Evolutionary conservation across 2,113 vertebrate species (phyloP).

Genomic region (Lucifuga dentata): DNA sequence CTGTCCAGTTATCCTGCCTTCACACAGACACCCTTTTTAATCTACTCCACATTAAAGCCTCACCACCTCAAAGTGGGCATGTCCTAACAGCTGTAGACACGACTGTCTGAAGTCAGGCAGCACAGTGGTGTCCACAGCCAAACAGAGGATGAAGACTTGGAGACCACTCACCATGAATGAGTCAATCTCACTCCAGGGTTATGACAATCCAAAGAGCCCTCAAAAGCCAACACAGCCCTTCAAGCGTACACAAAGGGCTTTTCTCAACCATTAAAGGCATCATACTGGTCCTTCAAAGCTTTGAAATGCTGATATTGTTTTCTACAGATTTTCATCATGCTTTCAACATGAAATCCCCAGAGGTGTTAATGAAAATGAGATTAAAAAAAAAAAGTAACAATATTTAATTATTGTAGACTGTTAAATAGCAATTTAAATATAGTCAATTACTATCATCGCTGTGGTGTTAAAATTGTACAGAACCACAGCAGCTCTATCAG

Average conservation of each 20-base stretch:
- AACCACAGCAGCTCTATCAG: constrained; percentile 30
- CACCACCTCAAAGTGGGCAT: constrained; percentile 70
- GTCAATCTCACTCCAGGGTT: constrained; percentile 73
- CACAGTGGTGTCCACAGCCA: constrained; percentile 55
- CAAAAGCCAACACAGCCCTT: constrained; percentile 56
- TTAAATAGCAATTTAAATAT: constrained; percentile 46
- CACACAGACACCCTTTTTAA: constrained; percentile 68
- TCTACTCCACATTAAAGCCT: constrained; percentile 69
- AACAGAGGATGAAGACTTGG: constrained; percentile 45
- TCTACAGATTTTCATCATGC: constrained; percentile 62
- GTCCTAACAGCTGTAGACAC: constrained; percentile 72
- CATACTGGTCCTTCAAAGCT: constrained; percentile 66
- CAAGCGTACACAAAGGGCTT: constrained; percentile 69
- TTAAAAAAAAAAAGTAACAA: constrained; percentile 66
- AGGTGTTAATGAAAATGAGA: constrained; percentile 50
- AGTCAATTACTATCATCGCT: constrained; percentile 49
- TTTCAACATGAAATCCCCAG: constrained; percentile 69
- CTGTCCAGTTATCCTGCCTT: constrained; percentile 53
- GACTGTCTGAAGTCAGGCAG: constrained; percentile 58
- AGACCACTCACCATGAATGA: constrained; percentile 61
- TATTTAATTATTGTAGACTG: constrained; percentile 63
- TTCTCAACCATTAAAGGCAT: constrained; percentile 67
- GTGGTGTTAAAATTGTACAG: constrained; percentile 6
- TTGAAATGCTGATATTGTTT: constrained; percentile 79
- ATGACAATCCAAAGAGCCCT: constrained; percentile 67